Base-by-base conservation (phyloP, 2,113 vertebrate species). In the Carettochelys insculpta region DNA sequence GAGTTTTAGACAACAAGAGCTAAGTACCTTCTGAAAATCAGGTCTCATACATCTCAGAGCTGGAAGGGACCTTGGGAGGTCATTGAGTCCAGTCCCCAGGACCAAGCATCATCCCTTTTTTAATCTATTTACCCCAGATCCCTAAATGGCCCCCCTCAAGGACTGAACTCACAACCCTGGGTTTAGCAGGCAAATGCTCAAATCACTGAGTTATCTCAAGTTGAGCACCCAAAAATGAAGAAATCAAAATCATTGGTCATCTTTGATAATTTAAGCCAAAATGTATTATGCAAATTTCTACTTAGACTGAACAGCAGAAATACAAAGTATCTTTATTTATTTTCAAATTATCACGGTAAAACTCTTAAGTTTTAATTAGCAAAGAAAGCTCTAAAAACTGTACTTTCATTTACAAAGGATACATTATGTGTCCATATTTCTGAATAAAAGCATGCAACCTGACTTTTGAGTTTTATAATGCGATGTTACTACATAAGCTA, bases 231-330 rank as follows among this genome's bases (percentile, higher is more conserved):
- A 45, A 90, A 93, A 5, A 78, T 31, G 5, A 0, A 19, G 65
- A 43, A 43, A 73, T 11, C 71, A 73, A 73, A 73, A 25, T 73
- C 24, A 73, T 4, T 71, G 22, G 10, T 71, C 6, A 31, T 34
- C 27, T 94, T 31, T 94, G 83, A 95, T 94, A 92, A 94, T 43
- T 38, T 71, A 41, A 71, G 22, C 20, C 38, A 41, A 71, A 41
- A 71, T 12, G 5, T 24, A 25, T 71, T 71, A 71, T 71, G 38
- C n/a, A 71, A 71, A 61, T 61, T 61, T 61, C 68, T 71, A 25
- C n/a, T 41, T 41, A 71, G 38, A 71, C 38, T 11, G 38, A 38
- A 71, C 38, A 71, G 38, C 68, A 71, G 38, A 71, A 41, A 71
- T 71, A 71, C 38, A 71, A 71, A 71, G 11, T n/a, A 71, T 41